These are phyloP conservation scores for Zapornia atra DNA, from an alignment of 2,113 vertebrate species.

Conservation along the genomic window DNA sequence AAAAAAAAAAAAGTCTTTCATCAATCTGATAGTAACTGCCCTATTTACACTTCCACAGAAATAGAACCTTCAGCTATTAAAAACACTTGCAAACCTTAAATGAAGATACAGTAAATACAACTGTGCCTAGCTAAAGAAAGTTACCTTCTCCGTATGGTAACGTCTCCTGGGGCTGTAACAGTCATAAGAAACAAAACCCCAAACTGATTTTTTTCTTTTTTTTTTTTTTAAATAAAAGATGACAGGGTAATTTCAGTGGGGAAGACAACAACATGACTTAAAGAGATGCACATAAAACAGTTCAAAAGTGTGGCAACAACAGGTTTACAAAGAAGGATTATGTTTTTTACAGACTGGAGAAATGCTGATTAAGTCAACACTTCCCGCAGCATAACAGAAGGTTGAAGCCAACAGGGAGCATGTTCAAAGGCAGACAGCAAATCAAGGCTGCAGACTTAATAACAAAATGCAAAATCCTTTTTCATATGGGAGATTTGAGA, in stretches of 20 bases:
- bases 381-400: conserved; percentile 9
- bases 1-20: background rate
- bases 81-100: background rate
- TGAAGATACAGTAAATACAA: background rate
- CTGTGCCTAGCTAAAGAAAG: background rate
- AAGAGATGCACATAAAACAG: background rate
- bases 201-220: background rate
- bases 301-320: background rate
- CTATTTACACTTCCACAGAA: background rate
- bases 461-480: background rate
- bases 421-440: background rate
- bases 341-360: background rate
- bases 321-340: background rate
- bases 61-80: background rate
- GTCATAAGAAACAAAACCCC: background rate
- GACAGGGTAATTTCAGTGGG: background rate
- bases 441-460: background rate
- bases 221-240: background rate
- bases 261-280: too few relatives aligned
- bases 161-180: background rate
- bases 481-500: background rate
- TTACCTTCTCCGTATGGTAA: background rate
- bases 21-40: background rate
- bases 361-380: background rate
- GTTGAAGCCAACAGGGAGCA: background rate